Evolutionary conservation across 2,797 vertebrate genomes (phyloP).

Genomic region (Gallirallus australis): DNA sequence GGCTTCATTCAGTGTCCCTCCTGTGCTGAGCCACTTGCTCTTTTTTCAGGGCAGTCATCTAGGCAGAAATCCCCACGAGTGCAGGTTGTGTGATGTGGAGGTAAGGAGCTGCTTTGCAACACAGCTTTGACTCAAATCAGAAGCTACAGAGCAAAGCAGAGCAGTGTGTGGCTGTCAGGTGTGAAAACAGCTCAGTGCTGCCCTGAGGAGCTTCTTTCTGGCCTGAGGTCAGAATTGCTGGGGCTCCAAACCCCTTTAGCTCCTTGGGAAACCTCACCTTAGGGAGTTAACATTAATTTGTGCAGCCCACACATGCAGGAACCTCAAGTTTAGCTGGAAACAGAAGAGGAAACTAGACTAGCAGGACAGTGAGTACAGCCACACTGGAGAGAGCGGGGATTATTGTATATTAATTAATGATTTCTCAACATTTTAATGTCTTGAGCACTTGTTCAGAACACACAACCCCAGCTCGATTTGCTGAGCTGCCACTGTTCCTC

Average conservation of each 20-base stretch:
- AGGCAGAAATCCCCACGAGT: neutral
- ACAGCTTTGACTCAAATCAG: neutral
- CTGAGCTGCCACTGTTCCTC: neutral
- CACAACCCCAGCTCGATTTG: neutral
- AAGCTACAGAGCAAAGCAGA: neutral
- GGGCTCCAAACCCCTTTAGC: neutral
- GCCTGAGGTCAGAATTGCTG: neutral
- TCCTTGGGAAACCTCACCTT: neutral
- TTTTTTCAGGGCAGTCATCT: neutral
- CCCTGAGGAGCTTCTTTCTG: neutral
- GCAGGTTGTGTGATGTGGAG: accelerated
- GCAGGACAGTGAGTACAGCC: neutral
- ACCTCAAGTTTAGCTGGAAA: neutral
- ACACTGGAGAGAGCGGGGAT: neutral
- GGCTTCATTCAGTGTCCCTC: neutral
- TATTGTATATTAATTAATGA: neutral
- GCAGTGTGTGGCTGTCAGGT: neutral
- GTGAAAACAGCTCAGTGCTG: neutral
- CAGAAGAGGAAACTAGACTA: neutral
- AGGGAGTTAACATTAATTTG: neutral
- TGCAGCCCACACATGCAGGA: neutral
- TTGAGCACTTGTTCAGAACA: neutral
- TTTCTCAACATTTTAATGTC: neutral
- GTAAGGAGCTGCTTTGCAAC: neutral
- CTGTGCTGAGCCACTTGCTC: neutral